Conservation (phyloP, 2,113 vertebrate species). For the Cyanistes caeruleus region DNA sequence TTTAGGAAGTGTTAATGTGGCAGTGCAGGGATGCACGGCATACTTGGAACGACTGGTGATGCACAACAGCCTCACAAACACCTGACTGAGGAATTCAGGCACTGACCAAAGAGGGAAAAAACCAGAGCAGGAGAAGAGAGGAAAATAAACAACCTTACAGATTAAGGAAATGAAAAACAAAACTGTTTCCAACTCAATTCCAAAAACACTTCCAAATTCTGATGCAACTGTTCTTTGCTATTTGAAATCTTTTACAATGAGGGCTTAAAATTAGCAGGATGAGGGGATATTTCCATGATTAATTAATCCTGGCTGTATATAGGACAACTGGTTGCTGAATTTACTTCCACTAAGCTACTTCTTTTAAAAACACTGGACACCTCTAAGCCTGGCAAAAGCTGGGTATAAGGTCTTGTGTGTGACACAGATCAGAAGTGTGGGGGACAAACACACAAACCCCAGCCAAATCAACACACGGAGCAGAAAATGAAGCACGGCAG, state of each 20-base stretch:
- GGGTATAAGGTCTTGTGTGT: background rate
- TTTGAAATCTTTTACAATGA: background rate
- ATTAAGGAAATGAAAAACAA: background rate
- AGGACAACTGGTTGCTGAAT: background rate
- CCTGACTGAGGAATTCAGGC: background rate
- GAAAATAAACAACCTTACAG: background rate
- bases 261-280: background rate
- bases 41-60: background rate
- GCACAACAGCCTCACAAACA: background rate
- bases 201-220: background rate
- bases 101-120: background rate
- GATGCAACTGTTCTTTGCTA: background rate
- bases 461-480: background rate
- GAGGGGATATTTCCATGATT: background rate
- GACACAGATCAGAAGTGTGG: background rate
- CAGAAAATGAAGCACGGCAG: background rate
- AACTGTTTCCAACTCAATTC: background rate
- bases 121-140: background rate
- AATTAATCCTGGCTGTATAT: conserved; percentile 19
- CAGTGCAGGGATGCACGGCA: background rate
- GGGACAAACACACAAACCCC: background rate
- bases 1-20: background rate
- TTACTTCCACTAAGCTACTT: background rate
- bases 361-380: background rate
- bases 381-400: background rate